Conservation (phyloP, 2,797 vertebrate genomes). For the Sandelia bainsii region DNA sequence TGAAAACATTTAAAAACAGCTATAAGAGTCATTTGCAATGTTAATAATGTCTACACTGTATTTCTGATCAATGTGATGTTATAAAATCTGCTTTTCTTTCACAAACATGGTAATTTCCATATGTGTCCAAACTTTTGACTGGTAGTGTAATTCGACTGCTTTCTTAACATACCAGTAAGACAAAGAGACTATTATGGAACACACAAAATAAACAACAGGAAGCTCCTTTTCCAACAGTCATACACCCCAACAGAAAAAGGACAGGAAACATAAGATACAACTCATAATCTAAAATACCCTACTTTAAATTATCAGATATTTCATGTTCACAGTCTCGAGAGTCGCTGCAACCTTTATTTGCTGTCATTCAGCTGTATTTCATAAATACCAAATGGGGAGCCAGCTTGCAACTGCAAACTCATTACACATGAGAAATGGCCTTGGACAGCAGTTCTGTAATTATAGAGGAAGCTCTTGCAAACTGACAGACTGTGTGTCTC, state of each 20-base stretch:
- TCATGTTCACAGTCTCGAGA: neutral
- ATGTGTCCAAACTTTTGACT: no score
- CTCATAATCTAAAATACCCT: constrained; percentile 35
- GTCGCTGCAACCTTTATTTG: constrained; percentile 7
- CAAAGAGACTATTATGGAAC: constrained; percentile 44
- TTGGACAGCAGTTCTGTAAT: constrained; percentile 62
- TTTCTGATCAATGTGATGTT: no score
- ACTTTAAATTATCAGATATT: constrained; percentile 38
- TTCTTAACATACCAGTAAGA: constrained; percentile 57
- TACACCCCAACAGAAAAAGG: constrained; percentile 41
- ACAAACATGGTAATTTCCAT: no score
- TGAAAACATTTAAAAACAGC: no score
- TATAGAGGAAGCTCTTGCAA: constrained; percentile 53
- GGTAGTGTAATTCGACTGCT: constrained; percentile 31
- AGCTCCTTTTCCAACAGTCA: constrained; percentile 62
- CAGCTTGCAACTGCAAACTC: constrained; percentile 35
- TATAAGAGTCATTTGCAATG: no score
- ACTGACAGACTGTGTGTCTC: constrained; percentile 20
- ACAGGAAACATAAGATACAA: constrained; percentile 43
- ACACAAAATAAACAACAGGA: constrained; percentile 68
- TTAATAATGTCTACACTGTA: no score
- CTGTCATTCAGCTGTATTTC: constrained; percentile 18
- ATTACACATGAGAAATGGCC: constrained; percentile 46
- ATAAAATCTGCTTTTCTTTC: no score
- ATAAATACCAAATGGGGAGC: constrained; percentile 50